Evolutionary conservation across 92 coral and sea anemone genomes (phyloP).

Genomic region (Meandrina meandrites): DNA sequence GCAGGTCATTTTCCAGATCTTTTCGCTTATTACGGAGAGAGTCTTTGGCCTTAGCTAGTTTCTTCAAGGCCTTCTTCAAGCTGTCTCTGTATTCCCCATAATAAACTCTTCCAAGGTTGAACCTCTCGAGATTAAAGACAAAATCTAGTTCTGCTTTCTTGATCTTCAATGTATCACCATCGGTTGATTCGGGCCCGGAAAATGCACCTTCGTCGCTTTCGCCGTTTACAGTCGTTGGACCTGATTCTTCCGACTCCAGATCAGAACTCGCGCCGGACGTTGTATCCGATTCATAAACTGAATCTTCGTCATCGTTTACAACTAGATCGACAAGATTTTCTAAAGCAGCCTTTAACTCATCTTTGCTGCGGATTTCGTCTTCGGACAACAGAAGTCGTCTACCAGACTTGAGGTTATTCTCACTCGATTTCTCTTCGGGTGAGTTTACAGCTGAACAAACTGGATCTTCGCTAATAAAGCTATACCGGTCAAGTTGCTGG

Average conservation of each 20-base stretch:
- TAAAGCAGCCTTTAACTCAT: conserved; percentile 66
- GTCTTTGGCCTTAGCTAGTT: conserved; percentile 61
- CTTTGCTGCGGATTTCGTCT: conserved; percentile 64
- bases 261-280: conserved; percentile 88
- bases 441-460: not conserved
- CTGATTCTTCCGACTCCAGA: conserved; percentile 65
- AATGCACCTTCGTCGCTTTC: conserved; percentile 49
- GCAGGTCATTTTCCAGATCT: conserved; percentile 59
- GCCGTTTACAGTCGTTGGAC: conserved; percentile 36
- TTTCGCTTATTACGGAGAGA: conserved; percentile 42
- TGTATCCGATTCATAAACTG: conserved; percentile 60
- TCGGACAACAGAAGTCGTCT: conserved; percentile 7
- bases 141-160: conserved; percentile 71
- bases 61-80: conserved; percentile 54
- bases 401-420: not conserved
- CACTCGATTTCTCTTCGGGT: not conserved
- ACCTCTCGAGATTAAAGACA: conserved; percentile 76
- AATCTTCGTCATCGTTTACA: conserved; percentile 43
- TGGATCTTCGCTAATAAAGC: conserved; percentile 40
- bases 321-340: conserved; percentile 53
- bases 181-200: conserved; percentile 79
- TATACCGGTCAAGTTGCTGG: not conserved
- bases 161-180: conserved; percentile 58
- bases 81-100: conserved; percentile 89
- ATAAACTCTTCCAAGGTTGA: conserved; percentile 85